Evolutionary conservation across 2,888 invertebrate genomes (phyloP), one percentile per base, ranked within the genome.

Genomic region (Ceramica pisi): DNA sequence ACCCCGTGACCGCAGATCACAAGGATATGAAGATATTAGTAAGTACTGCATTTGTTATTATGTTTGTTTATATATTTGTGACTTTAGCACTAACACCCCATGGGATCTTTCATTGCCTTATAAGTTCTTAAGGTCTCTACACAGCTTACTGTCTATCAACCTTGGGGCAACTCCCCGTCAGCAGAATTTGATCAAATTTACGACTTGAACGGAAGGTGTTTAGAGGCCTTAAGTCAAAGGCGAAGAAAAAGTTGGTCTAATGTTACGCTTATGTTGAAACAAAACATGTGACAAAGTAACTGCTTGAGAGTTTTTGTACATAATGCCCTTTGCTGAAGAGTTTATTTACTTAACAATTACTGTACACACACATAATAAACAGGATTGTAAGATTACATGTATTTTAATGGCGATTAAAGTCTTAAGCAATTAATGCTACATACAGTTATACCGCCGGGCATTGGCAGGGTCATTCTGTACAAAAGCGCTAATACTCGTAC

Each of bases 21-120:
- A 96, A 95, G 96, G 94, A 95, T 92, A 96, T 96, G 96, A 96
- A 96, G 89, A 96, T 96, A 87, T 95, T 96, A 96, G 96, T 96
- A 95, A 96, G 96, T 96, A 96, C 92, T 88, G 84, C 81, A 88
- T 87, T 89, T 82, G 78, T 88, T 92, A 92, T 91, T 90, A 89
- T 90, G 78, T 92, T 80, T 92, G 83, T 91, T 90, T 92, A 92
- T 91, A 86, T 92, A 92, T 91, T 84, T 83, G 82, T 84, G 80
- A 86, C 83, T 78, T 74, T 82, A 81, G 75, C 14, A 78, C 74
- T 73, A 78, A 81, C 73, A 65, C 44, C 59, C 16, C 16, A 63
- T 14, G 46, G 72, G 68, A 26, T 55, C 21, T 64, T 64, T 69
- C 68, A 65, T 60, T 69, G 50, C 57, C 55, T 83, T 23, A 57